These are phyloP conservation scores for Polyommatus iphigenia DNA, from an alignment of 2,888 invertebrate species.

Conservation along the genomic window DNA sequence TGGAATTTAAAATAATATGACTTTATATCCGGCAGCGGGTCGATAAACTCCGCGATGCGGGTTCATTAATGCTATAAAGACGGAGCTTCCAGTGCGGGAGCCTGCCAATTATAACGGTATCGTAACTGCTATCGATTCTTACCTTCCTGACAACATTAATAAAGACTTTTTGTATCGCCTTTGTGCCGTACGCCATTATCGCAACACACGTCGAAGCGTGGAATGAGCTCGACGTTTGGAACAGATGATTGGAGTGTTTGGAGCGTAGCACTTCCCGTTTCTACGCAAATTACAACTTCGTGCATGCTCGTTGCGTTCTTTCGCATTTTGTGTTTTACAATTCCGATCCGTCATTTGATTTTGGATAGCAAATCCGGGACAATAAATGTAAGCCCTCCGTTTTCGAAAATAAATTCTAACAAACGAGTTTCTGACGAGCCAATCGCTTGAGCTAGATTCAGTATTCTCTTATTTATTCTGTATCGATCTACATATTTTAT, in stretches of 20 bases:
- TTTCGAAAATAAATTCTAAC: not conserved
- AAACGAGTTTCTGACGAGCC: constrained; percentile 13
- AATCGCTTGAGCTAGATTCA: not conserved
- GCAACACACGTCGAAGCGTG: not conserved
- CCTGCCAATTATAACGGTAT: constrained; percentile 53
- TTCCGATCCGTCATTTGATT: not conserved
- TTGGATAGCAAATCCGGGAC: not conserved
- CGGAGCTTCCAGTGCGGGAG: constrained; percentile 47
- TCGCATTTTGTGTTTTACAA: not conserved
- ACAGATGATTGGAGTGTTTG: not conserved
- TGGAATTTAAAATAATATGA: constrained; percentile 25
- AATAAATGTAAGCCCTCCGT: not conserved
- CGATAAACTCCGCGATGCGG: constrained; percentile 58
- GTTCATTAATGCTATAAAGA: constrained; percentile 62
- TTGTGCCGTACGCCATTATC: constrained; percentile 3
- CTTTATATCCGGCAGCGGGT: constrained; percentile 42
- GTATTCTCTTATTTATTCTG: not conserved
- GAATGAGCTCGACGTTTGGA: constrained; percentile 1
- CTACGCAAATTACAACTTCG: constrained; percentile 7
- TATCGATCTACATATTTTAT: not conserved
- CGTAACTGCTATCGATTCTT: constrained; percentile 41
- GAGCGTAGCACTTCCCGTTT: not conserved
- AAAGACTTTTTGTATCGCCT: constrained; percentile 23
- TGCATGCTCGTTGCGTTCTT: not conserved
- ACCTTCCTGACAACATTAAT: constrained; percentile 36